A percentile compares a stretch with the other conserved stretches of the same genome.
Evolutionary conservation across 53 echinoderm and acorn worm species (phyloP).

Genomic region (Arbacia lixula): DNA sequence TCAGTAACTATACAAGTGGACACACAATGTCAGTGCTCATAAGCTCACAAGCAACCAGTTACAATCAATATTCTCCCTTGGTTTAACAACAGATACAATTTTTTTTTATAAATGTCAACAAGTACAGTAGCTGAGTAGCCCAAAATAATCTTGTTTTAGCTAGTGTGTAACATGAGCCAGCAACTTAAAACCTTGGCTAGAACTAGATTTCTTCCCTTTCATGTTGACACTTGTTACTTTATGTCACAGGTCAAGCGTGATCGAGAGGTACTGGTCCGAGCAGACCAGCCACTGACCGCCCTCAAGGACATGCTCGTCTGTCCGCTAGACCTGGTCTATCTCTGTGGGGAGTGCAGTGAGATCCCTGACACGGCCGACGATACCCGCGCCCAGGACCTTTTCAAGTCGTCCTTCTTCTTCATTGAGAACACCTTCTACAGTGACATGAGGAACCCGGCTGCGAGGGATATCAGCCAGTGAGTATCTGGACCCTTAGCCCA

Average conservation of each 20-base stretch:
- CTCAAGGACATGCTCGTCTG: constrained; percentile 81
- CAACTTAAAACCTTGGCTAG: neutral
- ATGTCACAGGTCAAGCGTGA: constrained; percentile 57
- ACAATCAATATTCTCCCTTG: no score
- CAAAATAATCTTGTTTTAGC: no score
- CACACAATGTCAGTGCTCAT: no score
- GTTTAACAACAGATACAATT: no score
- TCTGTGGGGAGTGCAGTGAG: constrained; percentile 78
- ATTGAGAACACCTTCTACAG: constrained; percentile 88
- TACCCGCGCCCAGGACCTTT: constrained; percentile 67
- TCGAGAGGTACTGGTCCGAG: constrained; percentile 73
- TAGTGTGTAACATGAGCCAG: no score
- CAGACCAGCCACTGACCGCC: constrained; percentile 67
- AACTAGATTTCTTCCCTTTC: neutral
- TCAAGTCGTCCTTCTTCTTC: constrained; percentile 88
- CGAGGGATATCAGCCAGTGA: constrained; percentile 79
- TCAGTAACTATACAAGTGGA: no score
- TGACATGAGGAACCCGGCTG: constrained; percentile 71
- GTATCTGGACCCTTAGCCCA: no score
- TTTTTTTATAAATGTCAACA: no score
- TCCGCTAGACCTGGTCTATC: constrained; percentile 75
- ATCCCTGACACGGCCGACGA: constrained; percentile 64
- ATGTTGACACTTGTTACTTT: neutral
- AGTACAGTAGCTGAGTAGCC: no score
- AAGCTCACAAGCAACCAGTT: no score